Evolutionary conservation across 2,888 invertebrate genomes (phyloP).

Genomic region (Chrysodeixis includens): DNA sequence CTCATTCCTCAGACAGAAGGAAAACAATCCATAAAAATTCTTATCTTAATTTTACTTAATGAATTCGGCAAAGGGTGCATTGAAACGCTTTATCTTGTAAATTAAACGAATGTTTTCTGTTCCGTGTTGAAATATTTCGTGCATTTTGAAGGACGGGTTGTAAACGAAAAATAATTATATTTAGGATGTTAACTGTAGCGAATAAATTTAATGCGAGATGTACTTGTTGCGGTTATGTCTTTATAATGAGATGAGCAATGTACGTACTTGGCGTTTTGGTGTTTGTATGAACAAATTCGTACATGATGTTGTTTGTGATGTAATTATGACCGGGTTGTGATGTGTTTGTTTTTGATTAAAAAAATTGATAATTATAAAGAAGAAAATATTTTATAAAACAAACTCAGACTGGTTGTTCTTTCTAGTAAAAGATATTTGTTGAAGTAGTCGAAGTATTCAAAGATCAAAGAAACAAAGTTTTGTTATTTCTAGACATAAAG

Average conservation of each 20-base stretch:
- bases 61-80: conserved; percentile 51
- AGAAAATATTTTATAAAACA: too few relatives aligned
- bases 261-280: background rate
- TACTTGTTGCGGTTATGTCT: background rate
- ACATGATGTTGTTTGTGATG: background rate
- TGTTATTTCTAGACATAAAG: too few relatives aligned
- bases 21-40: conserved; percentile 44
- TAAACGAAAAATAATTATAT: conserved; percentile 20
- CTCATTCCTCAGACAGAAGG: conserved; percentile 14
- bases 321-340: background rate
- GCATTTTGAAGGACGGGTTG: conserved; percentile 27
- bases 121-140: conserved; percentile 26
- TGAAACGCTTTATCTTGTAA: conserved; percentile 36
- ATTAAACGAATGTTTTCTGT: conserved; percentile 34
- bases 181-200: background rate
- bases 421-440: too few relatives aligned
- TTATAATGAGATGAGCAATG: background rate
- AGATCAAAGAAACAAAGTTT: too few relatives aligned
- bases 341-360: background rate
- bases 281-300: background rate
- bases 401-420: too few relatives aligned
- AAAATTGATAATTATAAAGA: too few relatives aligned
- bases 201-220: background rate
- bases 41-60: conserved; percentile 53
- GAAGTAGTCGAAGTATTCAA: too few relatives aligned